Conservation (phyloP, 1,140 invertebrate species). For the Cryptotermes secundus region DNA sequence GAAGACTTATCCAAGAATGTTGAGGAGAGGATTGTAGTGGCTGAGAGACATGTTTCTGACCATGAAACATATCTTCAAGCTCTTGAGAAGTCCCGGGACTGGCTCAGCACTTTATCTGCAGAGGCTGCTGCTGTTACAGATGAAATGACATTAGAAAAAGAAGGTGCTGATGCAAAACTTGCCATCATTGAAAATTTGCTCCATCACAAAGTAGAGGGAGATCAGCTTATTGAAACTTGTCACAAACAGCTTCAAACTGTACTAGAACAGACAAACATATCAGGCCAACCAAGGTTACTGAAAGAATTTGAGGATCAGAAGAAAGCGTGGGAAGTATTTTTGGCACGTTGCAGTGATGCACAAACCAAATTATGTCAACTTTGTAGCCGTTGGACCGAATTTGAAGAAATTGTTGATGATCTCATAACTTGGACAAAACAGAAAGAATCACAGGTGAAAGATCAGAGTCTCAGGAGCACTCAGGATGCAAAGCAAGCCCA, state of each 20-base stretch:
- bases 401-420: slow-evolving; percentile 72
- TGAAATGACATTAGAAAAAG: slow-evolving; percentile 69
- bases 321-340: slow-evolving; percentile 74
- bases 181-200: slow-evolving; percentile 73
- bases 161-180: slow-evolving; percentile 72
- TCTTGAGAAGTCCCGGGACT: slow-evolving; percentile 71
- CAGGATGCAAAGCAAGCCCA: slow-evolving; percentile 79
- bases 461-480: slow-evolving; percentile 85
- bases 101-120: slow-evolving; percentile 68
- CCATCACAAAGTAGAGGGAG: slow-evolving; percentile 69
- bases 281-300: slow-evolving; percentile 72
- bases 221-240: slow-evolving; percentile 68
- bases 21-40: slow-evolving; percentile 62
- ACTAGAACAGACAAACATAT: slow-evolving; percentile 73
- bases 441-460: slow-evolving; percentile 81
- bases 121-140: slow-evolving; percentile 66
- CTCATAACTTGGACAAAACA: slow-evolving; percentile 81
- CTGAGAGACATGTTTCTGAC: slow-evolving; percentile 72
- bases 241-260: slow-evolving; percentile 70
- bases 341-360: slow-evolving; percentile 66
- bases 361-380: slow-evolving; percentile 68
- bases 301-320: slow-evolving; percentile 75
- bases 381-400: slow-evolving; percentile 75
- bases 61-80: slow-evolving; percentile 81
- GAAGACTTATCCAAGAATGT: slow-evolving; percentile 65